Evolutionary conservation across 2,888 invertebrate genomes (phyloP).

Genomic region (Furcula furcula): DNA sequence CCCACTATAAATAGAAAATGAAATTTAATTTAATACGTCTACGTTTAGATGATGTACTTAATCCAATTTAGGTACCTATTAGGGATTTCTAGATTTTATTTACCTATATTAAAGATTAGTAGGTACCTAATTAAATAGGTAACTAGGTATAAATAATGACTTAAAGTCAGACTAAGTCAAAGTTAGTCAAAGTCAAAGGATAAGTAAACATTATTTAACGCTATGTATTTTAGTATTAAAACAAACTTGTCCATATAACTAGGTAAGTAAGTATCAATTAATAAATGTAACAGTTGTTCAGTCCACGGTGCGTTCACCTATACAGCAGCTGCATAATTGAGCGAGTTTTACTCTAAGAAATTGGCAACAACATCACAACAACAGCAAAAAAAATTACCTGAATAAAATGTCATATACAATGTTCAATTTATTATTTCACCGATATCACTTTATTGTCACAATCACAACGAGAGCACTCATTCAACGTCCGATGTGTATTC

Average conservation of each 20-base stretch:
- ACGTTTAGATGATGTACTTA: too few relatives aligned
- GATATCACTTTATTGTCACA: slow-evolving; percentile 17
- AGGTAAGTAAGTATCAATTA: neutral
- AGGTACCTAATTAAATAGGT: neutral
- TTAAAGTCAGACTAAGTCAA: too few relatives aligned
- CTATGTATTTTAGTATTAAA: neutral
- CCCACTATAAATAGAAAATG: too few relatives aligned
- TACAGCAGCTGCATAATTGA: too few relatives aligned
- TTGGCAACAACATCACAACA: neutral
- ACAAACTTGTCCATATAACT: neutral
- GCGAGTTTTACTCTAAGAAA: too few relatives aligned
- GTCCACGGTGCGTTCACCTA: too few relatives aligned
- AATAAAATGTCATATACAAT: slow-evolving; percentile 4
- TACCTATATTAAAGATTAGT: neutral
- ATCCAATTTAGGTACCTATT: neutral
- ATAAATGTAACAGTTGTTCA: too few relatives aligned
- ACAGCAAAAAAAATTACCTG: slow-evolving; percentile 15
- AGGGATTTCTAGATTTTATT: neutral
- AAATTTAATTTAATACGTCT: too few relatives aligned
- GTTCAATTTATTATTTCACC: slow-evolving; percentile 9
- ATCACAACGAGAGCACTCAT: slow-evolving; percentile 13
- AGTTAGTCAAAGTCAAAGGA: too few relatives aligned
- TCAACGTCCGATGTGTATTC: slow-evolving; percentile 17
- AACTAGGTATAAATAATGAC: too few relatives aligned
- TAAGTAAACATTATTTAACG: neutral